These are phyloP conservation scores for Pitta sordida DNA, from an alignment of 2,113 vertebrate genomes.

Conservation along the genomic window DNA sequence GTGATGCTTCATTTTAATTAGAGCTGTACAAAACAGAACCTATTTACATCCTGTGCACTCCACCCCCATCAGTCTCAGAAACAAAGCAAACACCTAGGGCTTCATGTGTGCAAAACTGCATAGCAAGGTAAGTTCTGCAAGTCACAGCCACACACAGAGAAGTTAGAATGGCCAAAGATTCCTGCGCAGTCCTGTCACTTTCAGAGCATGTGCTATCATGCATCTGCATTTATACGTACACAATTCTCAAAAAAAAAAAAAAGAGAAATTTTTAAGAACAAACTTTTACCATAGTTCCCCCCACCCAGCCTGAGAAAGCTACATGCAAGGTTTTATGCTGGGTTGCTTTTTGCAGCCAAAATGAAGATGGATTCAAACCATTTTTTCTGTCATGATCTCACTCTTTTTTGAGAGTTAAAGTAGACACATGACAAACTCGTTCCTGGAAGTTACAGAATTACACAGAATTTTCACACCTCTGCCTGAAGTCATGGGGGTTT, in stretches of 20 bases:
- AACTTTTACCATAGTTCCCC: neutral
- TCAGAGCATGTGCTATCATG: neutral
- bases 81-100: neutral
- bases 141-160: neutral
- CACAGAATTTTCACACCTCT: neutral
- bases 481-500: rapidly evolving
- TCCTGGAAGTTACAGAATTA: neutral
- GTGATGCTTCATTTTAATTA: neutral
- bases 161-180: neutral
- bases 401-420: neutral
- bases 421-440: rapidly evolving
- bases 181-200: rapidly evolving
- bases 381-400: neutral
- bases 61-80: neutral
- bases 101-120: neutral
- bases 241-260: neutral
- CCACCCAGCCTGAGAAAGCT: neutral
- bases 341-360: neutral
- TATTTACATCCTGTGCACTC: neutral
- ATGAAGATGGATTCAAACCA: neutral
- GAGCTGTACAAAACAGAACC: neutral
- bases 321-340: neutral
- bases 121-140: neutral
- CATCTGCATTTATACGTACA: neutral
- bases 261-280: neutral